These are phyloP conservation scores for Danaus melanippus DNA, from an alignment of 1,140 invertebrate species.

Conservation along the genomic window DNA sequence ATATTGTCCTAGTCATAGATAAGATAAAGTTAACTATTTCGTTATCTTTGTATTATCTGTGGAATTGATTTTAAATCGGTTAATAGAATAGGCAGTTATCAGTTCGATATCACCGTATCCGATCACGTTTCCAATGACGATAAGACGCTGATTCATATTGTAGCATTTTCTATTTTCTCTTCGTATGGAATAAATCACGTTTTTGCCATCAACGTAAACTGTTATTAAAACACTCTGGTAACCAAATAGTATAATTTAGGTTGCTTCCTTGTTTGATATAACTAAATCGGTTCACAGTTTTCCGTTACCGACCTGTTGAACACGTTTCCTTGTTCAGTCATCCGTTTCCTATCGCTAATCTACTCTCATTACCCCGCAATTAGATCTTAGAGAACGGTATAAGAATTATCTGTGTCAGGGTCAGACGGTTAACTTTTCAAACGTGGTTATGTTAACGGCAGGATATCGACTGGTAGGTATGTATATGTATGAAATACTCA, in stretches of 20 bases:
- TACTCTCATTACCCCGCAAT: conserved; percentile 38
- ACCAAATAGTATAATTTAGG: conserved; percentile 3
- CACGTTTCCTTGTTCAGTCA: conserved; percentile 31
- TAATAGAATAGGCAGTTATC: conserved; percentile 12
- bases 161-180: conserved; percentile 10
- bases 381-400: conserved; percentile 44
- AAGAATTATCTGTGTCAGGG: conserved; percentile 51
- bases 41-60: conserved; percentile 5
- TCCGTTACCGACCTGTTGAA: conserved; percentile 20
- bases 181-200: neutral
- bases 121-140: conserved; percentile 44
- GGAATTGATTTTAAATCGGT: conserved; percentile 8
- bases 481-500: too few relatives aligned
- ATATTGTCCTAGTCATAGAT: too few relatives aligned
- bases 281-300: conserved; percentile 9
- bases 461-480: too few relatives aligned
- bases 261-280: conserved; percentile 6
- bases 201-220: too few relatives aligned
- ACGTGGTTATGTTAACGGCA: conserved; percentile 19
- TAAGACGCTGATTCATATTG: conserved; percentile 36
- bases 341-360: conserved; percentile 43
- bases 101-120: conserved; percentile 37
- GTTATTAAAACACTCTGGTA: neutral
- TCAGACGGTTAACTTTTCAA: conserved; percentile 40
- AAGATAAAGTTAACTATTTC: too few relatives aligned